Evolutionary conservation across 2,888 invertebrate genomes (phyloP), one percentile per base, ranked within the genome.

Genomic region (Amphipoea lucens): DNA sequence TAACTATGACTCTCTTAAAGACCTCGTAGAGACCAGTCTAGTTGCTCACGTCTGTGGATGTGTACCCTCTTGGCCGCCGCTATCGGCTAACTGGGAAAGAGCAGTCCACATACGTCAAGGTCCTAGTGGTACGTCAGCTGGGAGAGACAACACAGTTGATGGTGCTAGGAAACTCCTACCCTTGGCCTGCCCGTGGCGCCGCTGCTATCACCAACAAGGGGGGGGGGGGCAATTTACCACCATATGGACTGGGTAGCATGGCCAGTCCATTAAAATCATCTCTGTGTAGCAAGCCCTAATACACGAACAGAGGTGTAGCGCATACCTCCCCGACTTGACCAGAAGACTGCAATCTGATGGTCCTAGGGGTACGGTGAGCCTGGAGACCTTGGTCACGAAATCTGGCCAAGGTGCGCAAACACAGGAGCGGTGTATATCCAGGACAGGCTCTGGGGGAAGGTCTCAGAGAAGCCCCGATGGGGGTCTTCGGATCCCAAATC

Each of bases 401-500:
- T 29, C 29, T 0, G 60, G 0, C 0, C 60, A 29, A 60, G n/a
- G 12, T 29, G 60, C 60, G 60, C 60, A 29, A 60, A 11, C 60
- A n/a, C 12, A 7, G 1, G 12, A 60, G 2, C 1, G 2, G 60
- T 60, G 29, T 4, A 60, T 12, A 60, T 60, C 29, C 12, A 29
- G 60, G 60, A 12, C 12, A 4, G 60, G 60, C 60, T 60, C 29
- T 9, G n/a, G 60, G 60, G 60, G n/a, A 60, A 29, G 29, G 29
- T 60, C 29, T 54, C 54, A 11, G 9, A 42, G 76, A 1, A 23
- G 76, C 12, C 76, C 45, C 76, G n/a, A 48, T 75, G 60, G 36
- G 57, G 48, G 60, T 75, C 60, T 1, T 42, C 0, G 45, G 60
- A 63, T 23, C 66, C 1, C 65, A 75, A 79, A 69, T 76, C 54